These are phyloP conservation scores for Acanthiza pusilla DNA, from an alignment of 2,797 vertebrate genomes.

Conservation along the genomic window DNA sequence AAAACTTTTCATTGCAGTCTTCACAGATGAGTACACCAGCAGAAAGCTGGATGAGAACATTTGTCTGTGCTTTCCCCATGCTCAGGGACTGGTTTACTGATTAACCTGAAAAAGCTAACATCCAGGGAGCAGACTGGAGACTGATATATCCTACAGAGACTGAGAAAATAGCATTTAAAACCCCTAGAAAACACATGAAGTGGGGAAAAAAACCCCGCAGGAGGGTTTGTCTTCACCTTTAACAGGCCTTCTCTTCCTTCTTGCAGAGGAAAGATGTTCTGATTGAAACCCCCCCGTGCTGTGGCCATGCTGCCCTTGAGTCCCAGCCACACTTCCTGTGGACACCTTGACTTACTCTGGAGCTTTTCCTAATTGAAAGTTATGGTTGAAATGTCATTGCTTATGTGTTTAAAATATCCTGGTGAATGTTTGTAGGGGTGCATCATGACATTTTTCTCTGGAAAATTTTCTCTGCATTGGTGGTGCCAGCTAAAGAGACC, in stretches of 20 bases:
- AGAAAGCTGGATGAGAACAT: neutral
- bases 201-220: neutral
- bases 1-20: neutral
- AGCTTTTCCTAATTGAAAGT: neutral
- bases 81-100: neutral
- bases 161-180: neutral
- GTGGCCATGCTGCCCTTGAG: neutral
- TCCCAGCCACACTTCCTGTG: neutral
- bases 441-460: neutral
- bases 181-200: neutral
- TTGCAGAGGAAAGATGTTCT: neutral
- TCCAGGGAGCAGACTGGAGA: neutral
- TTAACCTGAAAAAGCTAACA: neutral
- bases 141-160: neutral
- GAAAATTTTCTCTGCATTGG: no score
- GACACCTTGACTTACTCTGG: neutral
- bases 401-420: neutral
- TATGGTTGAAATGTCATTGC: neutral
- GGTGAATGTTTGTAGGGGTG: neutral
- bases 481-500: neutral
- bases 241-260: neutral
- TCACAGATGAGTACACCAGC: neutral
- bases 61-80: neutral
- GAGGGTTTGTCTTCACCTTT: neutral
- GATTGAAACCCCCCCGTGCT: neutral